phyloP scores from a whole-genome alignment of 2,797 vertebrate species.

The Lepidocolaptes lacrymiger region DNA sequence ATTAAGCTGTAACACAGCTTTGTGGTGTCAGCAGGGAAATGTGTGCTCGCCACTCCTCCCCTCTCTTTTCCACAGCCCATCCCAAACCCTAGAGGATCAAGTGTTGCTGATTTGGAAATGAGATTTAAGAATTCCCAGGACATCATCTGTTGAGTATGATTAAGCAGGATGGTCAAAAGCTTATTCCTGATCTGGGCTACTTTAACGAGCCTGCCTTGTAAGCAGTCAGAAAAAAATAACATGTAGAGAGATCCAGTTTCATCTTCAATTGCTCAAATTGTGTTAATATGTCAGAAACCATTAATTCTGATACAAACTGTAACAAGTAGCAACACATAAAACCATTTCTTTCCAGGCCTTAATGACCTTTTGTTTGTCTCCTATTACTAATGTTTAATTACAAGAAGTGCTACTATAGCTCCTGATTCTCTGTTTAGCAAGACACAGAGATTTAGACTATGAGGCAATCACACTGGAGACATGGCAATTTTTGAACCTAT shows the following conservation, averaged over 20 bases:
- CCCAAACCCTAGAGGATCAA: background rate
- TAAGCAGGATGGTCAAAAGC: background rate
- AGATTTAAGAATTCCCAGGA: background rate
- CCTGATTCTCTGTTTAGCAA: background rate
- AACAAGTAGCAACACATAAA: background rate
- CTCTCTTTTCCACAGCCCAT: background rate
- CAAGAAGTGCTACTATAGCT: background rate
- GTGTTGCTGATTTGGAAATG: background rate
- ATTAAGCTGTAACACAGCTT: background rate
- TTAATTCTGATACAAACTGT: conserved; percentile 14
- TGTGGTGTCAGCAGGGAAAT: background rate
- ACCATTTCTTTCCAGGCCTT: background rate
- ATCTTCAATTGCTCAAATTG: background rate
- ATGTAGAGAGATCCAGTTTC: background rate
- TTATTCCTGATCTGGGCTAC: background rate
- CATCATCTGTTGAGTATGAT: background rate
- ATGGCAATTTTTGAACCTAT: background rate
- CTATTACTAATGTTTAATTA: background rate
- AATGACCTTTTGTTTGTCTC: background rate
- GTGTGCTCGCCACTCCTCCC: background rate
- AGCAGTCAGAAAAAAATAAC: background rate
- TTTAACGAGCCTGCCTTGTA: background rate
- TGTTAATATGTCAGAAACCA: conserved; percentile 1
- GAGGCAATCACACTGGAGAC: background rate
- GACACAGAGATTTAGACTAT: background rate